A percentile compares a stretch with the other conserved stretches of the same genome.
phyloP scores from a whole-genome alignment of 2,797 vertebrate species.

The Catostomus latipinnis region DNA sequence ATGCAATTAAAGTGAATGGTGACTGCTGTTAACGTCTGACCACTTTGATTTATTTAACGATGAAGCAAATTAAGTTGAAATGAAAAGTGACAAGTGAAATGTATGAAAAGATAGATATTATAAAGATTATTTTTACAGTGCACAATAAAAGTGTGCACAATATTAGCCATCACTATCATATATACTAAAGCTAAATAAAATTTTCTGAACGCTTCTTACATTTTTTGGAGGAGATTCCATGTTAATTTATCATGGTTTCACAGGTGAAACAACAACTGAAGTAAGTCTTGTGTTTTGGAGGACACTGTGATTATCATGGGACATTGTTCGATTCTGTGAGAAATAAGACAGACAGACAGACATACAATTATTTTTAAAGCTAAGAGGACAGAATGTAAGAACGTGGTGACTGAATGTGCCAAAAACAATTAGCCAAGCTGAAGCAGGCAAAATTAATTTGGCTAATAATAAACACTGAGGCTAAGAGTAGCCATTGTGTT shows the following conservation, averaged over 20 bases:
- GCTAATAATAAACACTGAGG: slow-evolving; percentile 19
- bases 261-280: background rate
- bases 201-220: background rate
- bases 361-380: background rate
- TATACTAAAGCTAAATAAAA: background rate
- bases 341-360: background rate
- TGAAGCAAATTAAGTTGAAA: no score
- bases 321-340: background rate
- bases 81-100: no score
- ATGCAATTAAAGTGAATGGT: no score
- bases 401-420: slow-evolving; percentile 16
- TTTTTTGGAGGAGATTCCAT: background rate
- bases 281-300: background rate
- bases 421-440: slow-evolving; percentile 33
- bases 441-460: slow-evolving; percentile 40
- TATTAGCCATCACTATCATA: background rate
- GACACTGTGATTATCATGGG: background rate
- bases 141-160: background rate
- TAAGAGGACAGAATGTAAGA: slow-evolving; percentile 1
- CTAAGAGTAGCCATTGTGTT: slow-evolving; percentile 49
- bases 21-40: no score
- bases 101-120: no score
- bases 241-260: background rate
- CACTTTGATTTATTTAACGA: no score
- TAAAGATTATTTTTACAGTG: no score